phyloP scores from a whole-genome alignment of 2,888 invertebrate species.

The Heteropelma amictum region DNA sequence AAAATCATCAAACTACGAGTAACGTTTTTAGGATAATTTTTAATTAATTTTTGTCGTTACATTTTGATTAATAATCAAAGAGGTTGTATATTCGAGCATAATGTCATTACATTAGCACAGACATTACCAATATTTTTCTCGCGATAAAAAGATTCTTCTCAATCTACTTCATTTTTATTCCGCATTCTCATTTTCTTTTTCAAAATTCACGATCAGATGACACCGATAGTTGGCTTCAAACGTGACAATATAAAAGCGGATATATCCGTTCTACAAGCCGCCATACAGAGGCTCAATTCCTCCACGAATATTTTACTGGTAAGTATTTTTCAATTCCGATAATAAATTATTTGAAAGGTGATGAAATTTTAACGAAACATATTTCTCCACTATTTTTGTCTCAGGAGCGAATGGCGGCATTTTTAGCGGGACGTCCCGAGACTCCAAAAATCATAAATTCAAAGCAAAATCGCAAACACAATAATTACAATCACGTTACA shows the following conservation, averaged over 20 bases:
- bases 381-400: conserved; percentile 24
- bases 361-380: not conserved
- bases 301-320: conserved; percentile 72
- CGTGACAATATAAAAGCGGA: conserved; percentile 65
- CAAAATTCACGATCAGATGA: conserved; percentile 63
- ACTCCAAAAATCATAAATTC: conserved; percentile 80
- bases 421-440: conserved; percentile 84
- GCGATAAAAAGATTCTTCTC: no score
- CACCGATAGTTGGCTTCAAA: conserved; percentile 63
- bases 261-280: conserved; percentile 61
- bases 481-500: conserved; percentile 72
- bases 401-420: conserved; percentile 83
- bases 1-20: no score
- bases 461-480: conserved; percentile 77
- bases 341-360: not conserved
- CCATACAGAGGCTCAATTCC: conserved; percentile 68
- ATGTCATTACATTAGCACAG: no score
- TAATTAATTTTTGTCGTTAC: not conserved
- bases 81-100: not conserved
- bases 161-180: not conserved
- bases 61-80: no score
- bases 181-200: not conserved
- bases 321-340: conserved; percentile 50
- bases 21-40: no score
- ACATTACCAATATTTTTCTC: no score